Evolutionary conservation across 2,888 invertebrate species (phyloP), one percentile per base, ranked within the genome.

Genomic region (Lapara coniferarum): DNA sequence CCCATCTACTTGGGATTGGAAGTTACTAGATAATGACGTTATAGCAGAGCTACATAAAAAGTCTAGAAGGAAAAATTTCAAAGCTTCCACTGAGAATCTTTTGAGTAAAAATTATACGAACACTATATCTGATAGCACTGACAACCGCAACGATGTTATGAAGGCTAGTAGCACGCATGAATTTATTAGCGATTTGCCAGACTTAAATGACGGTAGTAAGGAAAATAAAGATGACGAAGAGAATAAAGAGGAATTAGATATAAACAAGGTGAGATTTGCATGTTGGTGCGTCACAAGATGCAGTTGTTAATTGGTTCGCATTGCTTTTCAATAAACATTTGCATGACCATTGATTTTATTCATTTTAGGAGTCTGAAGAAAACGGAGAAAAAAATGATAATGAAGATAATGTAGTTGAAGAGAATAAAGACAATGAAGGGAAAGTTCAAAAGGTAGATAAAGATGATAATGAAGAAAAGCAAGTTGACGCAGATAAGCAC

Each of bases 1-100:
- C 77, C 96, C 96, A 0, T 89, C 95, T 30, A 94, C 94, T 69
- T 97, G 96, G 95, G 97, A 97, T 78, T 97, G 97, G 97, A 94
- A 94, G 75, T 89, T 96, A 73, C 85, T 96, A 73, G 95, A 95
- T 68, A 89, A 92, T 19, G 92, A 94, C 57, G 89, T 92, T 58
- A 89, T 89, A 82, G 84, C 87, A 49, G 93, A 93, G 79, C 78
- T 89, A 73, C 88, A 85, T 74, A 92, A 93, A 82, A 93, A 92
- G 72, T 84, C 88, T 71, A 81, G 85, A 74, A 89, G 87, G 81
- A 92, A 89, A 79, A 86, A 88, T 77, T 77, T 88, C 25, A 92
- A 89, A 78, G 86, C 89, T 37, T 87, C 92, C 58, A 89, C 81
- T 73, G 92, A 91, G 80, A 92, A 93, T 78, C 93, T 93, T 76